Base-by-base conservation (phyloP, 2,797 vertebrate species). In the Sebastes hubbsi region DNA sequence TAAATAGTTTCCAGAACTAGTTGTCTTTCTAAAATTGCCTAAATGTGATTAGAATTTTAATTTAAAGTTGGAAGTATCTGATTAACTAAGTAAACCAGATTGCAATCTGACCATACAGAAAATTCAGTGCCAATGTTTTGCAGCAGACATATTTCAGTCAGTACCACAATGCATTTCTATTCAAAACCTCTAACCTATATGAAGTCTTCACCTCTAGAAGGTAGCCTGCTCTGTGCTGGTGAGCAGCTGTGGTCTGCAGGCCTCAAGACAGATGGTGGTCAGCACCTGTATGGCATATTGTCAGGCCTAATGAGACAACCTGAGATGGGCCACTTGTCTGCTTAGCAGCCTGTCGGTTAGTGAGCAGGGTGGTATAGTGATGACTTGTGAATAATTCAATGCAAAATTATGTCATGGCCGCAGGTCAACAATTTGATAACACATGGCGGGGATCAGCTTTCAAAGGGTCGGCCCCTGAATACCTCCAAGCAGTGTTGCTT, bases 321-420 rank as follows among this genome's bases (percentile, higher is more conserved):
- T 77, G 87, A 92, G 89, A 89, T 30, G 73, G 71, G 67, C 34
- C 58, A 24, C 72, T 72, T 30, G 16, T 65, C 78, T 72, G 73
- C 71, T 58, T 38, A 22, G 78, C 76, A 62, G 55, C 77, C 64
- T 61, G 84, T 30, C 60, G 71, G 32, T 69, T 36, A 56, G 62
- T 60, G 66, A 77, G 61, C 4, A 58, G 29, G 55, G 20, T 55
- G 58, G 30, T 76, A 12, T 75, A 27, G 42, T 14, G 54, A 14
- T 65, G 70, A 52, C 78, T 85, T 52, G 67, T 92, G 34, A 94
- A 94, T 94, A 87, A 91, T 92, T 88, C 4, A 88, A 89, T 79
- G 72, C 56, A 74, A 84, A 92, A 81, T 83, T 13, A 86, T 83
- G 79, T 84, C 67, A 52, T 22, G 49, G 83, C 77, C 66, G 34